Evolutionary conservation across 2,797 vertebrate species (phyloP).

Genomic region (Vultur gryphus): DNA sequence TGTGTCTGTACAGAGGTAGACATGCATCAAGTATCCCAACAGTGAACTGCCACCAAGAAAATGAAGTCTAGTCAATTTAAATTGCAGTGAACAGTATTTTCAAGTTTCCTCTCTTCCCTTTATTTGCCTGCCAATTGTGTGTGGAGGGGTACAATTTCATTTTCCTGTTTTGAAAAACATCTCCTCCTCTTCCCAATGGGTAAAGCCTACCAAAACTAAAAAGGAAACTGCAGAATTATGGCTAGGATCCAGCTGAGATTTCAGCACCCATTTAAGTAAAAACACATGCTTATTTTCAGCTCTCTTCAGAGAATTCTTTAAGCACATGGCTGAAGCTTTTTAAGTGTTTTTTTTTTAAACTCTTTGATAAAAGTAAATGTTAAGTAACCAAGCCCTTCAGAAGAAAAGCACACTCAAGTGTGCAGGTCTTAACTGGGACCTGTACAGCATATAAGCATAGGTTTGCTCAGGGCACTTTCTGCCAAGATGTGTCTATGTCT

Average conservation of each 20-base stretch:
- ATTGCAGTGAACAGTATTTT: not conserved
- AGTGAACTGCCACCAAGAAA: not conserved
- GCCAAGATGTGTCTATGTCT: not conserved
- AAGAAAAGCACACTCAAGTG: not conserved
- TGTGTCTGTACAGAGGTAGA: not conserved
- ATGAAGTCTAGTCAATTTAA: not conserved
- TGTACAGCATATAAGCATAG: not conserved
- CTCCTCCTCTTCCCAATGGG: not conserved
- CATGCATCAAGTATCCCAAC: not conserved
- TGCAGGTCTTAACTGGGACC: not conserved
- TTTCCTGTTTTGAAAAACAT: not conserved
- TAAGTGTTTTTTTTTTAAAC: not conserved
- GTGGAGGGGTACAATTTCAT: not conserved
- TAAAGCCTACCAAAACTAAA: not conserved
- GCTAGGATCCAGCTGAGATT: conserved; percentile 7
- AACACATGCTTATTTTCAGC: not conserved
- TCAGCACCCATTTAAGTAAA: conserved; percentile 39
- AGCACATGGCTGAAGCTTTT: not conserved
- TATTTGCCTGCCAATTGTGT: not conserved
- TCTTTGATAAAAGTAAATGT: not conserved
- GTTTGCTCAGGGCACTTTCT: not conserved
- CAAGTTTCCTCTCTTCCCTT: not conserved
- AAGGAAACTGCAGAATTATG: not conserved
- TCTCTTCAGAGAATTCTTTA: not conserved
- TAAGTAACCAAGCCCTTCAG: not conserved